A percentile compares a stretch with the other conserved stretches of the same genome.
phyloP scores from a whole-genome alignment of 1,140 invertebrate species.

The Pseudomyrmex gracilis region DNA sequence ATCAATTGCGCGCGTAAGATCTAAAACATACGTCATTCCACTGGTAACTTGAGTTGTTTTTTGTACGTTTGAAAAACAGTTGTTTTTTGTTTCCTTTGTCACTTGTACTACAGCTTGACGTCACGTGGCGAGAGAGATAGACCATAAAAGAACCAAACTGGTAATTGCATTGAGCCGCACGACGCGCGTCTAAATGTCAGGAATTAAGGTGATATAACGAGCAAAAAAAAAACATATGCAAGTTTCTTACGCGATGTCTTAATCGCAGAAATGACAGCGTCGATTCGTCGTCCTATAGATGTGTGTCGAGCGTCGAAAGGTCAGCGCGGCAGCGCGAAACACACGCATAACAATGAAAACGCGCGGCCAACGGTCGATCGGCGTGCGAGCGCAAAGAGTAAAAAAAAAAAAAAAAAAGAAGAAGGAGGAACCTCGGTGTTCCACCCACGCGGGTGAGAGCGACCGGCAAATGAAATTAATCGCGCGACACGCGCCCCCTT shows the following conservation, averaged over 20 bases:
- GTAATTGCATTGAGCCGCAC: not conserved
- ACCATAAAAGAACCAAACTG: not conserved
- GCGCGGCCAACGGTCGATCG: not conserved
- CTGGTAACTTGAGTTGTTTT: no score
- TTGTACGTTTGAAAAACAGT: no score
- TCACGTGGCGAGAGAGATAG: not conserved
- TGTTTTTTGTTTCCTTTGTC: no score
- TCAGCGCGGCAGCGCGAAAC: slow-evolving; percentile 34
- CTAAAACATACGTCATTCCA: no score
- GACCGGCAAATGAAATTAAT: slow-evolving; percentile 67
- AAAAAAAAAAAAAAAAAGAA: slow-evolving; percentile 20
- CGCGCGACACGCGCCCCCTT: slow-evolving; percentile 63
- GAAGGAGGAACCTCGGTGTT: slow-evolving; percentile 5
- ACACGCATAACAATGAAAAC: slow-evolving; percentile 44
- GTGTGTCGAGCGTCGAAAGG: slow-evolving; percentile 37
- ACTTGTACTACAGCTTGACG: not conserved
- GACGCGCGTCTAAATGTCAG: not conserved
- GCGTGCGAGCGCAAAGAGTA: slow-evolving; percentile 23
- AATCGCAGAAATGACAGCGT: slow-evolving; percentile 27
- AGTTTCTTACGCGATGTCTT: slow-evolving; percentile 9
- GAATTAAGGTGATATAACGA: not conserved
- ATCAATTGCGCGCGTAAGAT: no score
- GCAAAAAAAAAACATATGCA: slow-evolving; percentile 21
- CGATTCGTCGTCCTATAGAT: not conserved
- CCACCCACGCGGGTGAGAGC: slow-evolving; percentile 29